Percentiles rank a stretch among this genome's conserved stretches.
phyloP scores from a whole-genome alignment of 1,140 invertebrate species.

The Drosophila simulans region DNA sequence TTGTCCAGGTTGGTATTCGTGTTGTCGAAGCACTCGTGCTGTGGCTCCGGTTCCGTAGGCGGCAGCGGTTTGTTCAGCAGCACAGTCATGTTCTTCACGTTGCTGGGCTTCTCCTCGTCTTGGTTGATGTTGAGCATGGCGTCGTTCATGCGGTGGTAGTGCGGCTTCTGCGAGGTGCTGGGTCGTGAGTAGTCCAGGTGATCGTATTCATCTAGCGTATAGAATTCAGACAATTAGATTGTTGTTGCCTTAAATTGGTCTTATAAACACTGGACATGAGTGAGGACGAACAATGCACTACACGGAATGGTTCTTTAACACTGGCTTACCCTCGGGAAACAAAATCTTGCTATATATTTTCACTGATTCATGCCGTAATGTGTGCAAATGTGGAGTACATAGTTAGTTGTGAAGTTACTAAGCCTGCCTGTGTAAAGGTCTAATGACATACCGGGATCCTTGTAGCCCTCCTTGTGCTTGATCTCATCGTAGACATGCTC shows the following conservation, averaged over 20 bases:
- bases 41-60: conserved; percentile 57
- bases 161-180: conserved; percentile 91
- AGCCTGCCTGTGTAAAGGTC: background rate
- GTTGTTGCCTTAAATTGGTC: background rate
- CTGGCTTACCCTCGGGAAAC: conserved; percentile 79
- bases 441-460: conserved; percentile 85
- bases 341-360: conserved; percentile 83
- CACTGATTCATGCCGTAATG: conserved; percentile 60
- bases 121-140: conserved; percentile 77
- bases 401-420: conserved; percentile 19
- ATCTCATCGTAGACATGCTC: conserved; percentile 97
- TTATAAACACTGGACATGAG: conserved; percentile 33
- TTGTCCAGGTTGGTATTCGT: conserved; percentile 72
- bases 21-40: conserved; percentile 75
- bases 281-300: conserved; percentile 25
- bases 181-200: conserved; percentile 94
- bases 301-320: conserved; percentile 16
- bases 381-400: conserved; percentile 55
- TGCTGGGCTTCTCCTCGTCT: conserved; percentile 81
- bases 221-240: background rate
- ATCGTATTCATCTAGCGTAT: conserved; percentile 89
- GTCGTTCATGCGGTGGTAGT: conserved; percentile 89
- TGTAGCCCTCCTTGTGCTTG: conserved; percentile 90
- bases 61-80: conserved; percentile 58
- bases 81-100: conserved; percentile 78